Conservation (phyloP, 2,113 vertebrate genomes). For the Cinclus mexicanus region DNA sequence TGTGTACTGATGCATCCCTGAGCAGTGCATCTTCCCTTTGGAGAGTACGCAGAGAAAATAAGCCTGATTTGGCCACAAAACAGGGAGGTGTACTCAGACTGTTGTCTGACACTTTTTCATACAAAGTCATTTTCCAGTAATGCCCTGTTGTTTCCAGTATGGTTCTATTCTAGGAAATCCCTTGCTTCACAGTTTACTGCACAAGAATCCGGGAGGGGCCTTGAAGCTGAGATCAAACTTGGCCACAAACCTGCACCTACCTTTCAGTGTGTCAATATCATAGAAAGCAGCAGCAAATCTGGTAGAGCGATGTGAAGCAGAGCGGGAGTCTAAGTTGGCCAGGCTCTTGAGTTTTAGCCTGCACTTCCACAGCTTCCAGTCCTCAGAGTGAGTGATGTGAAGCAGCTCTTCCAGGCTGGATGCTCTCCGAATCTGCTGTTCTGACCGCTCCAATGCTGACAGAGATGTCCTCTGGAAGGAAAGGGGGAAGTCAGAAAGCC, state of each 20-base stretch:
- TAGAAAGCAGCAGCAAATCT: conserved; percentile 92
- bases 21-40: not conserved
- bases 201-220: not conserved
- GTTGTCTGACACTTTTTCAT: not conserved
- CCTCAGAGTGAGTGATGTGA: conserved; percentile 87
- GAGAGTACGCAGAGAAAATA: not conserved
- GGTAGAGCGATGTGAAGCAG: conserved; percentile 86
- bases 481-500: not conserved
- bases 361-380: conserved; percentile 96
- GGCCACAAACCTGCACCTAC: conserved; percentile 58
- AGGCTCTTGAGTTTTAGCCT: conserved; percentile 84
- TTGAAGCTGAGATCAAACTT: not conserved
- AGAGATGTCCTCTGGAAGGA: conserved; percentile 60
- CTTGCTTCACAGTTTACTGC: not conserved
- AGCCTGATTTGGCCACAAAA: not conserved
- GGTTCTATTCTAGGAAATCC: not conserved
- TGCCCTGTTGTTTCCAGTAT: not conserved
- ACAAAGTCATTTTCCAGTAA: not conserved
- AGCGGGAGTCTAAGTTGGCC: conserved; percentile 73
- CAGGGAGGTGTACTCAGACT: not conserved
- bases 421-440: conserved; percentile 84
- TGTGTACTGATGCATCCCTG: not conserved
- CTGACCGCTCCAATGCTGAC: conserved; percentile 82
- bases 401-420: conserved; percentile 92
- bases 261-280: conserved; percentile 91